phyloP scores from a whole-genome alignment of 2,113 vertebrate genomes.

The Mastomys coucha region DNA sequence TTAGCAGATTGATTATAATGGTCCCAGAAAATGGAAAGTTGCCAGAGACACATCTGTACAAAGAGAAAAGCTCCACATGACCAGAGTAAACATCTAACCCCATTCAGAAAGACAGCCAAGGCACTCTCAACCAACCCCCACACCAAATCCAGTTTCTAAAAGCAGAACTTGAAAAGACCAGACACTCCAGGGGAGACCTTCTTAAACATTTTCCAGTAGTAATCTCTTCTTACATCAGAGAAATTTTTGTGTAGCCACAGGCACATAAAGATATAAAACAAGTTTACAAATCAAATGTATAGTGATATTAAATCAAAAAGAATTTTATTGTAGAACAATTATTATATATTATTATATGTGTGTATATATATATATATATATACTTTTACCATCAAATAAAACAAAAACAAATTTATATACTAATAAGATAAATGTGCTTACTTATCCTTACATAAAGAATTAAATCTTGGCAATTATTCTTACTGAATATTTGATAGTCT shows the following conservation, averaged over 20 bases:
- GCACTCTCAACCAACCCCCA: neutral
- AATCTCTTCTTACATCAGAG: neutral
- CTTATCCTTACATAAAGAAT: neutral
- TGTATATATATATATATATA: neutral
- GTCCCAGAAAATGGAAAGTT: neutral
- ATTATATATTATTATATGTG: neutral
- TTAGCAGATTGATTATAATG: neutral
- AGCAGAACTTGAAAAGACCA: neutral
- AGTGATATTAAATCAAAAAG: neutral
- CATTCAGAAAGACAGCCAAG: neutral
- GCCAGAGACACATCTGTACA: neutral
- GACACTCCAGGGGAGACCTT: neutral
- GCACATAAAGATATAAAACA: neutral
- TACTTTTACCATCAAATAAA: neutral
- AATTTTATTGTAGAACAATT: neutral
- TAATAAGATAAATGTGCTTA: neutral
- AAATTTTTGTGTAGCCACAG: neutral
- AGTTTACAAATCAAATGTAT: neutral
- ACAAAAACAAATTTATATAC: neutral
- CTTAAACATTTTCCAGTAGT: neutral
- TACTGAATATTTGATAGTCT: neutral
- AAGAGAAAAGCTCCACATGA: constrained; percentile 4
- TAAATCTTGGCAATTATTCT: neutral
- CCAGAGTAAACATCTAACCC: neutral
- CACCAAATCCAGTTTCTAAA: neutral